These are phyloP conservation scores for Lepus oiostolus DNA, from an alignment of 2,797 vertebrate species.

Conservation along the genomic window DNA sequence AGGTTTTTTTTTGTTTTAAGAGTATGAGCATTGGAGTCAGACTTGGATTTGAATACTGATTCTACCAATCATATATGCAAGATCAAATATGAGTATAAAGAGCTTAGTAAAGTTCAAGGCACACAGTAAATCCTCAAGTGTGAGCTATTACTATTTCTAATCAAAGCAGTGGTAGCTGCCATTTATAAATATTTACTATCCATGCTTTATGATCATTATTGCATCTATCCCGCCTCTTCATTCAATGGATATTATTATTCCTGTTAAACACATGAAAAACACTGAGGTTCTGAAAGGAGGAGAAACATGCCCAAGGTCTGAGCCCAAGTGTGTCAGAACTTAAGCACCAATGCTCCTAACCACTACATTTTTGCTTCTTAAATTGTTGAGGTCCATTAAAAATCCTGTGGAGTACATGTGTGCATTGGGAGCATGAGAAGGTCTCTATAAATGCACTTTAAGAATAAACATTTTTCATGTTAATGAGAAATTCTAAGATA, in stretches of 20 bases:
- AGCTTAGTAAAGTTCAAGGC: background rate
- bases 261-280: background rate
- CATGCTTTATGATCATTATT: constrained; percentile 1
- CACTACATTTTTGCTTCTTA: background rate
- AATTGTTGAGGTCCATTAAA: background rate
- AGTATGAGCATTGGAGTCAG: constrained; percentile 33
- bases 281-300: background rate
- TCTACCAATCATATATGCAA: background rate
- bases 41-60: constrained; percentile 43
- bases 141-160: constrained; percentile 18
- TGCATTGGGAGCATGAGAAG: background rate
- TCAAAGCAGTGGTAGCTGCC: background rate
- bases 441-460: background rate
- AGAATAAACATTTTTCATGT: constrained; percentile 4
- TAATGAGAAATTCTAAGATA: background rate
- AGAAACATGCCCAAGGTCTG: background rate
- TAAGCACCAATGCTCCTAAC: background rate
- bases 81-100: background rate
- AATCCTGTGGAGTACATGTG: background rate
- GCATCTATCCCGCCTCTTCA: constrained; percentile 27
- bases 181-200: background rate
- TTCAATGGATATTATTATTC: background rate
- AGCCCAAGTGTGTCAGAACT: background rate
- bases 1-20: constrained; percentile 27
- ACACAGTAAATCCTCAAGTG: background rate